phyloP scores from a whole-genome alignment of 2,797 vertebrate genomes.

The Melopsittacus undulatus region DNA sequence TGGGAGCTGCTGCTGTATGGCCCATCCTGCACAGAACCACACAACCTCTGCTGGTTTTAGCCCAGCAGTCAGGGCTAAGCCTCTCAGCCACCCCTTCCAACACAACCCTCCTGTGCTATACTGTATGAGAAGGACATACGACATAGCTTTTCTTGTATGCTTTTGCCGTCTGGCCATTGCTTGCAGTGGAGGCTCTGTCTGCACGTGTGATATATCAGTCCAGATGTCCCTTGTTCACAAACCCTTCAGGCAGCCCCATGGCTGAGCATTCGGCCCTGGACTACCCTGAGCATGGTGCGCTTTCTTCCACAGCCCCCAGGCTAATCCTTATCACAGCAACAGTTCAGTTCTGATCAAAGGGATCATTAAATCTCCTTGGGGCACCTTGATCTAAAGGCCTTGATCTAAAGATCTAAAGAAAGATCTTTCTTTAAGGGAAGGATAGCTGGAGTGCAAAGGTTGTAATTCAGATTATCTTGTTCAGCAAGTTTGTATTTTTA shows the following conservation, averaged over 20 bases:
- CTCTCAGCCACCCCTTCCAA: not conserved
- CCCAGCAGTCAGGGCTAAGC: not conserved
- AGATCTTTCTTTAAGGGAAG: not conserved
- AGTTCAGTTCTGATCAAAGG: not conserved
- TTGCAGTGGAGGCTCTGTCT: not conserved
- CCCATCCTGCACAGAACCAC: not conserved
- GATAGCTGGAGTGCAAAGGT: not conserved
- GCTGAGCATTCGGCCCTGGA: not conserved
- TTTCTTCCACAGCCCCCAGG: not conserved
- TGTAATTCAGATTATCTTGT: not conserved
- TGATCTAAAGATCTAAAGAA: not conserved
- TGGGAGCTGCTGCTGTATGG: not conserved
- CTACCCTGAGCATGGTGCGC: not conserved
- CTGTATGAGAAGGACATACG: not conserved
- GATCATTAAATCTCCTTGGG: not conserved
- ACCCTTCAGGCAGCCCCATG: not conserved
- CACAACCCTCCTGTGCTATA: not conserved
- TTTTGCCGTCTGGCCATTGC: slow-evolving; percentile 13
- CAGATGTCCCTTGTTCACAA: not conserved
- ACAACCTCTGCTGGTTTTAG: not conserved
- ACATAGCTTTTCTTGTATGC: not conserved
- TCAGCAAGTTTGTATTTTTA: not conserved
- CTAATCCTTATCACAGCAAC: not conserved
- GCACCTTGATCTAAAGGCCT: not conserved
- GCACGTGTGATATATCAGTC: not conserved